These are phyloP conservation scores for Jordanella pulchra DNA, from an alignment of 2,797 vertebrate genomes.

Conservation along the genomic window DNA sequence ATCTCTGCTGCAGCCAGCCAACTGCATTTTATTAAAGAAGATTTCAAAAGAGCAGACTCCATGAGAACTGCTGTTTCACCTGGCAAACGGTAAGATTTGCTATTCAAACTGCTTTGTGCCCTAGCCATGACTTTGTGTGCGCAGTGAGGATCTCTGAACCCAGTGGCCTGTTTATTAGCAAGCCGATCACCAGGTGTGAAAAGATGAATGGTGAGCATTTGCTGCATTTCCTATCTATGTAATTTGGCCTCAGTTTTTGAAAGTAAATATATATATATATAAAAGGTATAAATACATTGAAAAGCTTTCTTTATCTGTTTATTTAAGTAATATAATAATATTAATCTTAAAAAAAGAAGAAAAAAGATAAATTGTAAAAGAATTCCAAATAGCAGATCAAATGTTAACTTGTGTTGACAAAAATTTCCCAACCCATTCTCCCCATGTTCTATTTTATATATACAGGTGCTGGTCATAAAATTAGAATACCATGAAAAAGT, in stretches of 20 bases:
- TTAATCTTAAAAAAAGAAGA: background rate
- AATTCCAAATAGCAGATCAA: background rate
- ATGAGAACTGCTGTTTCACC: constrained; percentile 36
- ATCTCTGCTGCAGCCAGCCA: background rate
- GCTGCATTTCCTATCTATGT: background rate
- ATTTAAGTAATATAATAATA: too few relatives aligned
- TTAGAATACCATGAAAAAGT: too few relatives aligned
- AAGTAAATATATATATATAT: background rate
- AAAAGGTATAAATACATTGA: background rate
- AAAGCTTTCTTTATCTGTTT: too few relatives aligned
- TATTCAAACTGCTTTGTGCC: constrained; percentile 49
- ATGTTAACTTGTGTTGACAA: background rate
- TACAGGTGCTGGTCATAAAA: background rate
- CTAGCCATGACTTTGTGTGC: constrained; percentile 73
- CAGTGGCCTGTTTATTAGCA: constrained; percentile 47
- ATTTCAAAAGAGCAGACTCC: constrained; percentile 26
- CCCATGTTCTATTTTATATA: background rate
- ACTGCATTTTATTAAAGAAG: constrained; percentile 16
- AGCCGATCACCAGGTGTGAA: constrained; percentile 58
- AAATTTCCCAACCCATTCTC: background rate
- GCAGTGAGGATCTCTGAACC: constrained; percentile 48
- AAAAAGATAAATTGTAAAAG: background rate
- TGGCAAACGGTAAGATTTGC: constrained; percentile 33
- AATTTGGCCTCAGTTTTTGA: background rate
- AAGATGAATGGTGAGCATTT: constrained; percentile 29